These are phyloP conservation scores for Syrmaticus mikado DNA, from an alignment of 2,113 vertebrate species.

Conservation along the genomic window DNA sequence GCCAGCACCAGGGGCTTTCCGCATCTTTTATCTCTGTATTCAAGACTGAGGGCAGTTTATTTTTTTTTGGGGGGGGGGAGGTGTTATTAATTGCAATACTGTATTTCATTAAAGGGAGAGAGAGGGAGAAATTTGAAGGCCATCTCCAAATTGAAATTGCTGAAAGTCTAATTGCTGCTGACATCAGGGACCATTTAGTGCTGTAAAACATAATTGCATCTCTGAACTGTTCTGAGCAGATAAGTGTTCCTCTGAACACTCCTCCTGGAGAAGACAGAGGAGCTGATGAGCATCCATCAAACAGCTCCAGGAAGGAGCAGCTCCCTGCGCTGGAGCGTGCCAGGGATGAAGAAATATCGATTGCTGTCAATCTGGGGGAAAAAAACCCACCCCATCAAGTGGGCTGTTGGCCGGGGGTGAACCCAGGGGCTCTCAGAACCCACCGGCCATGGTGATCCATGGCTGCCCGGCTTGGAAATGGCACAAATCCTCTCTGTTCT, in stretches of 20 bases:
- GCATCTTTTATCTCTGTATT: conserved; percentile 39
- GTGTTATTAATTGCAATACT: conserved; percentile 44
- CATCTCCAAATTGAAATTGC: conserved; percentile 68
- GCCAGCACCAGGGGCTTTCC: conserved; percentile 6
- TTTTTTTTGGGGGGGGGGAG: not conserved
- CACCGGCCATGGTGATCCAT: not conserved
- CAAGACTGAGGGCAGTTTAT: not conserved
- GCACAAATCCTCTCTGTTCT: conserved; percentile 6
- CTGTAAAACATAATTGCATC: conserved; percentile 69
- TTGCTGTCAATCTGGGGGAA: not conserved
- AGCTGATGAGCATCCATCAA: conserved; percentile 60
- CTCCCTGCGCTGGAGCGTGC: not conserved
- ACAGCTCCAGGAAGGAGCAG: not conserved
- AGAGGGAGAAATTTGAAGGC: conserved; percentile 55
- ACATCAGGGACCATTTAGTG: conserved; percentile 72
- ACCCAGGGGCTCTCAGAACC: not conserved
- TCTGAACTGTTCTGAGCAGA: conserved; percentile 60
- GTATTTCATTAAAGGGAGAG: conserved; percentile 56
- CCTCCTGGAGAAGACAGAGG: conserved; percentile 52
- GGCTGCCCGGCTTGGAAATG: not conserved
- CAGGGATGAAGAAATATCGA: not conserved
- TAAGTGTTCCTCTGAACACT: conserved; percentile 62
- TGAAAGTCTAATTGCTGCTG: conserved; percentile 69
- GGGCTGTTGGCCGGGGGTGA: not conserved
- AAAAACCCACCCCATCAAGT: fast-evolving